These are phyloP conservation scores for Todus mexicanus DNA, from an alignment of 2,797 vertebrate genomes.

Conservation along the genomic window DNA sequence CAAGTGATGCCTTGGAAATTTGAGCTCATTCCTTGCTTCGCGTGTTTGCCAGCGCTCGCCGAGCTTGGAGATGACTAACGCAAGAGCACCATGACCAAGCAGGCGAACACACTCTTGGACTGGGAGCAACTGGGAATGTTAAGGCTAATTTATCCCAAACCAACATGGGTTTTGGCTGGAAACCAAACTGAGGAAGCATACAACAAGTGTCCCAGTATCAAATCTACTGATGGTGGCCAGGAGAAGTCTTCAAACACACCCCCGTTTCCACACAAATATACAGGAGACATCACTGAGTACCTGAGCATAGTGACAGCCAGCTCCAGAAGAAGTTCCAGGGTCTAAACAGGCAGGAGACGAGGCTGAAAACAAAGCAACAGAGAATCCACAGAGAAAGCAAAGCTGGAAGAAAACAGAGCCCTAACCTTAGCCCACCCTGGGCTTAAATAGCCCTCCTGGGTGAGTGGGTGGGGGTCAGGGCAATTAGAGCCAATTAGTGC, in stretches of 20 bases:
- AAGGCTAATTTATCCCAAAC: neutral
- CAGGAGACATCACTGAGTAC: fast-evolving
- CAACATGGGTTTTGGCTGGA: neutral
- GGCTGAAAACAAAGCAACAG: fast-evolving
- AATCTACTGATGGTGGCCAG: fast-evolving
- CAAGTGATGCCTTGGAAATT: slow-evolving; percentile 11
- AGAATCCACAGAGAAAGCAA: fast-evolving
- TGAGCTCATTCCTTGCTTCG: neutral
- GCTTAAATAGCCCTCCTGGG: neutral
- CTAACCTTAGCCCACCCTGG: fast-evolving
- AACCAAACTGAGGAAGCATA: neutral
- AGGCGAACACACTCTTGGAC: neutral
- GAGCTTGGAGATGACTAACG: neutral
- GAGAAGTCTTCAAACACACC: neutral
- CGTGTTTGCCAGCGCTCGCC: neutral
- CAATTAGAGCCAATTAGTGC: neutral
- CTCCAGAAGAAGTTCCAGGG: neutral
- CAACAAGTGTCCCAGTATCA: neutral
- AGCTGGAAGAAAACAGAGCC: fast-evolving
- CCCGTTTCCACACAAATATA: neutral
- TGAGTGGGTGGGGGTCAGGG: neutral
- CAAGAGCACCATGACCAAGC: neutral
- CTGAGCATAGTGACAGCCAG: fast-evolving
- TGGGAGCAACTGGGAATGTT: neutral
- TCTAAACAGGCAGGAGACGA: neutral